phyloP scores from a whole-genome alignment of 2,888 invertebrate genomes.

The Neocrepidodera transversa region DNA sequence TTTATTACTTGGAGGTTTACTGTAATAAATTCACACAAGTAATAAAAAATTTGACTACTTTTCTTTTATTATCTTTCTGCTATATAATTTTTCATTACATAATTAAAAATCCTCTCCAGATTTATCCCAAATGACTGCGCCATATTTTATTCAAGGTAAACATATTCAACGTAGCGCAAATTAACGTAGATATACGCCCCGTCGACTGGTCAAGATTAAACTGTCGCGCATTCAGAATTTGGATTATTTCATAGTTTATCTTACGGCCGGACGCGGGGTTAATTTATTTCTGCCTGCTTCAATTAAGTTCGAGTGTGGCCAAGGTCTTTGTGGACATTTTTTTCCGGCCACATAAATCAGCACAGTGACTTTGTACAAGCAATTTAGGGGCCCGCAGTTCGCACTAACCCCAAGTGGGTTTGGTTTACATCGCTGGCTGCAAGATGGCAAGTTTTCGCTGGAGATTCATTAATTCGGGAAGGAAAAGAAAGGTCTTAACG shows the following conservation, averaged over 20 bases:
- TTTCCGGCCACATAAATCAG: constrained; percentile 31
- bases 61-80: no score
- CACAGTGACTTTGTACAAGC: constrained; percentile 35
- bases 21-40: no score
- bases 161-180: constrained; percentile 11
- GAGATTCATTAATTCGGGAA: constrained; percentile 29
- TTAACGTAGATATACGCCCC: constrained; percentile 7
- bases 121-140: background rate
- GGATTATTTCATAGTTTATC: constrained; percentile 23
- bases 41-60: no score
- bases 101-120: background rate
- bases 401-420: constrained; percentile 33
- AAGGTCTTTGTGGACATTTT: constrained; percentile 29
- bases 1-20: no score
- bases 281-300: constrained; percentile 24
- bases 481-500: constrained; percentile 16
- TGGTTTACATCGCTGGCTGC: constrained; percentile 27
- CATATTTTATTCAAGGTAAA: constrained; percentile 10
- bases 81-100: no score
- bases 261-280: constrained; percentile 7
- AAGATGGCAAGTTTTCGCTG: constrained; percentile 25
- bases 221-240: constrained; percentile 6
- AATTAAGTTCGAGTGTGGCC: constrained; percentile 32
- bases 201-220: constrained; percentile 11
- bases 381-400: constrained; percentile 30